phyloP scores from a whole-genome alignment of 2,113 vertebrate species.

The Pogona vitticeps region DNA sequence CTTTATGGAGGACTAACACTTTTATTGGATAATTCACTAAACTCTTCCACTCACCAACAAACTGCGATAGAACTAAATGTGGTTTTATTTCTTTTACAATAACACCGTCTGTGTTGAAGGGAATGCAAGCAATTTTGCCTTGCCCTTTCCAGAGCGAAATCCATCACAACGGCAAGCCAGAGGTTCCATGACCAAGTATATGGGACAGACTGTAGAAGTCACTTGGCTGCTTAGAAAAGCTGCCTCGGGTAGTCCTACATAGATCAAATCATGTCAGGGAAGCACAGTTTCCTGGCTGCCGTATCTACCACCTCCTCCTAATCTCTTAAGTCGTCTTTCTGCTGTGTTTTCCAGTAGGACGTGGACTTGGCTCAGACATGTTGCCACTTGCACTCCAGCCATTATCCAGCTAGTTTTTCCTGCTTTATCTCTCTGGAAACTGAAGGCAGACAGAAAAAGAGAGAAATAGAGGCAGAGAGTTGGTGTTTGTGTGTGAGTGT shows the following conservation, averaged over 20 bases:
- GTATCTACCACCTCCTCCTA: too few species aligned
- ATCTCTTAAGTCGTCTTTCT: neutral
- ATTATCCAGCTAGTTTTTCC: neutral
- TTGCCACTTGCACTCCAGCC: neutral
- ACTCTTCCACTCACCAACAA: neutral
- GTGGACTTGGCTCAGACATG: too few species aligned
- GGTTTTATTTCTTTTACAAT: neutral
- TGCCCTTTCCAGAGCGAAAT: neutral
- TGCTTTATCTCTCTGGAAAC: neutral
- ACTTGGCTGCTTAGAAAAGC: neutral
- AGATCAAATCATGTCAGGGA: neutral
- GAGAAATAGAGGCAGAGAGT: neutral
- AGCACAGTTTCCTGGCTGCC: neutral
- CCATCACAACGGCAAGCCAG: neutral
- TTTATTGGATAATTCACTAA: neutral
- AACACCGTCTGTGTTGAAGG: neutral
- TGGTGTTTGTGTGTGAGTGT: too few species aligned
- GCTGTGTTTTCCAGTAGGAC: neutral
- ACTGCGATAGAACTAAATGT: neutral
- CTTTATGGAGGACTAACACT: neutral
- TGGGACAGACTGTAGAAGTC: neutral
- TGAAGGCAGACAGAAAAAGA: neutral
- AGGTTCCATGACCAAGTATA: neutral
- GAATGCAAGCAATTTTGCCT: neutral
- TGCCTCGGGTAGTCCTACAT: neutral